Conservation (phyloP, 1,140 invertebrate species). For the Bombyx mandarina region DNA sequence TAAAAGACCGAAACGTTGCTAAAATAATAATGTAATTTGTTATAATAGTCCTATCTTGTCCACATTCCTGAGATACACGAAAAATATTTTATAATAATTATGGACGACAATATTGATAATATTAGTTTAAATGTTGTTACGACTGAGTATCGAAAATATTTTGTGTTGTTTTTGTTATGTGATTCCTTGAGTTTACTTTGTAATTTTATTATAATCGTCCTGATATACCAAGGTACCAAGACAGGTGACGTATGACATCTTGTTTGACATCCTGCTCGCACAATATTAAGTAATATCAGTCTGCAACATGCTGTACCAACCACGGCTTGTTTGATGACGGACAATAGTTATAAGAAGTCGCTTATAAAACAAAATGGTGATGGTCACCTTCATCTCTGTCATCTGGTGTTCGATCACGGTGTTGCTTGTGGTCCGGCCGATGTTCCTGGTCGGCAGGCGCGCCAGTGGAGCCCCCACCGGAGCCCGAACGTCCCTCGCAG, state of each 20-base stretch:
- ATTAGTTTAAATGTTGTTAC: too few species aligned
- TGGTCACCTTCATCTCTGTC: conserved; percentile 86
- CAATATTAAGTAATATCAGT: background rate
- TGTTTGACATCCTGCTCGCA: background rate
- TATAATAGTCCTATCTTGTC: too few species aligned
- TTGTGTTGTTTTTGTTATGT: too few species aligned
- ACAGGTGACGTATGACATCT: background rate
- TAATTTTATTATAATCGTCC: too few species aligned
- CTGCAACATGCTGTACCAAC: background rate
- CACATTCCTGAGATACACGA: too few species aligned
- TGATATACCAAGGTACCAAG: too few species aligned
- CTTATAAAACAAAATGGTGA: background rate
- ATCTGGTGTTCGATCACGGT: conserved; percentile 84
- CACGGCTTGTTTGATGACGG: background rate
- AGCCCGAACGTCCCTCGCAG: conserved; percentile 65
- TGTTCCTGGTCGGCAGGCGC: conserved; percentile 62
- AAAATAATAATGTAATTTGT: too few species aligned
- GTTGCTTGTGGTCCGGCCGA: conserved; percentile 62
- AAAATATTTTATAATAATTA: too few species aligned
- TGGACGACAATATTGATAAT: too few species aligned
- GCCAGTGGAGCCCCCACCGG: conserved; percentile 57
- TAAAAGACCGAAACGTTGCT: too few species aligned
- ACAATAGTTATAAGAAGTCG: background rate
- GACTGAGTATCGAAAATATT: too few species aligned
- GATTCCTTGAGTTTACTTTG: too few species aligned